phyloP scores from a whole-genome alignment of 53 echinoderm and acorn worm genomes.

The Patiria pectinifera region DNA sequence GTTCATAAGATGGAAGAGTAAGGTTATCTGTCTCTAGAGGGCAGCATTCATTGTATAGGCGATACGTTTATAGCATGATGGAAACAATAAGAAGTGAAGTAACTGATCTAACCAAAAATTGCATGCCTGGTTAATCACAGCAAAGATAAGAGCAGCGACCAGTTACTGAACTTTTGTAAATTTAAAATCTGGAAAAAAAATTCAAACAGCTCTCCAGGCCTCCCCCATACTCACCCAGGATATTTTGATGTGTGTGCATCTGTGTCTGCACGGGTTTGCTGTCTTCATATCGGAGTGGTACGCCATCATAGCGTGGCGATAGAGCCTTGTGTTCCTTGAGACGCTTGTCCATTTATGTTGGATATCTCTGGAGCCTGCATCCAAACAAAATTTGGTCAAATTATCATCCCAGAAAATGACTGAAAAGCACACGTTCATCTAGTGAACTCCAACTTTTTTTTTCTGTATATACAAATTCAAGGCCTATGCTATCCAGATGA shows the following conservation, averaged over 20 bases:
- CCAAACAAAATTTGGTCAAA: too few species aligned
- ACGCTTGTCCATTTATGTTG: constrained; percentile 60
- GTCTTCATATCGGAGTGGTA: constrained; percentile 95
- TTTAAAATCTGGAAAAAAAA: background rate
- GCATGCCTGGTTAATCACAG: background rate
- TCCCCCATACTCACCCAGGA: constrained; percentile 44
- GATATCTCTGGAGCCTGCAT: background rate
- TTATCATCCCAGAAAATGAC: too few species aligned
- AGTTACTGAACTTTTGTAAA: background rate
- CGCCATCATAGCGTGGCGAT: constrained; percentile 74
- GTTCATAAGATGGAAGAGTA: too few species aligned
- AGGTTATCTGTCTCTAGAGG: too few species aligned
- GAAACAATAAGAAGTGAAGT: too few species aligned
- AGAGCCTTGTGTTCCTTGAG: constrained; percentile 66
- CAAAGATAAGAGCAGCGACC: background rate
- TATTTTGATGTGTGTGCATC: constrained; percentile 69
- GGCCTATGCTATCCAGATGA: too few species aligned
- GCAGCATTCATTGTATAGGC: too few species aligned
- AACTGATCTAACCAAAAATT: too few species aligned
- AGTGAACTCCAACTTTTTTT: too few species aligned
- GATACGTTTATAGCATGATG: too few species aligned
- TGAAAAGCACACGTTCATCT: too few species aligned
- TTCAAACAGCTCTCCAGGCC: background rate
- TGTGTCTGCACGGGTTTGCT: constrained; percentile 87
- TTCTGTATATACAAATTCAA: too few species aligned